Evolutionary conservation across 1,140 invertebrate species (phyloP).

Genomic region (Globodera ellingtonae): DNA sequence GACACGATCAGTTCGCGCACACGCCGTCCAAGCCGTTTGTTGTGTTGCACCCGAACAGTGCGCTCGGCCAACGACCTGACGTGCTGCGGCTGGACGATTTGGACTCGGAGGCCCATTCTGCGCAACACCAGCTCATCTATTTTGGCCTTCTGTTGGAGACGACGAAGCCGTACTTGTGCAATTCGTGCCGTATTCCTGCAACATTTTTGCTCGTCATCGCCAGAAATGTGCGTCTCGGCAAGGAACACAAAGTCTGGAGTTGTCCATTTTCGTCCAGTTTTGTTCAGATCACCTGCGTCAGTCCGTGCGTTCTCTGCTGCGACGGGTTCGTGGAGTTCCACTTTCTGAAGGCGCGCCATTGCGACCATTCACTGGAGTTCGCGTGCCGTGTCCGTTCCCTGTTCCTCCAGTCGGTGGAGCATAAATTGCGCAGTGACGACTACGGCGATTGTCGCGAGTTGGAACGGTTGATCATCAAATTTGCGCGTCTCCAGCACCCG

Average conservation of each 20-base stretch:
- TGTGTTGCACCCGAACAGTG: constrained; percentile 48
- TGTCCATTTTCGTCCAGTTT: constrained; percentile 1
- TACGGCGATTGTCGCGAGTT: constrained; percentile 34
- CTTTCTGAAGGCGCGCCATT: constrained; percentile 38
- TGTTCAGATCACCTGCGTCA: constrained; percentile 38
- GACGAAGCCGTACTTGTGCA: constrained; percentile 49
- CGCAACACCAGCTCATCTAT: constrained; percentile 48
- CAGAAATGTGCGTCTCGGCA: constrained; percentile 42
- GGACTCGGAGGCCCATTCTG: constrained; percentile 38
- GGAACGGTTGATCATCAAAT: constrained; percentile 37
- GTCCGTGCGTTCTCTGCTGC: constrained; percentile 29
- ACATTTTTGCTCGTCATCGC: constrained; percentile 44
- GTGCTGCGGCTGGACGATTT: constrained; percentile 17
- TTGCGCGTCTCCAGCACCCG: constrained; percentile 29
- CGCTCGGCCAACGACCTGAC: constrained; percentile 39
- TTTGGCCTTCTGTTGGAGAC: constrained; percentile 50
- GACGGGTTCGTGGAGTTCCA: constrained; percentile 50
- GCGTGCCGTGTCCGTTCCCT: constrained; percentile 40
- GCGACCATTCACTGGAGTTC: constrained; percentile 28
- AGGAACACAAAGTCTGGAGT: background rate
- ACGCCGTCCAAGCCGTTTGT: constrained; percentile 34
- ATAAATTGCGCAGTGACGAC: constrained; percentile 42
- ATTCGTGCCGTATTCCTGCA: constrained; percentile 38
- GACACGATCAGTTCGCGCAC: constrained; percentile 49
- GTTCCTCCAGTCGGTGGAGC: constrained; percentile 30